Percentiles rank a stretch among this genome's conserved stretches.
These are phyloP conservation scores for Vanessa atalanta DNA, from an alignment of 1,140 invertebrate genomes.

Conservation along the genomic window DNA sequence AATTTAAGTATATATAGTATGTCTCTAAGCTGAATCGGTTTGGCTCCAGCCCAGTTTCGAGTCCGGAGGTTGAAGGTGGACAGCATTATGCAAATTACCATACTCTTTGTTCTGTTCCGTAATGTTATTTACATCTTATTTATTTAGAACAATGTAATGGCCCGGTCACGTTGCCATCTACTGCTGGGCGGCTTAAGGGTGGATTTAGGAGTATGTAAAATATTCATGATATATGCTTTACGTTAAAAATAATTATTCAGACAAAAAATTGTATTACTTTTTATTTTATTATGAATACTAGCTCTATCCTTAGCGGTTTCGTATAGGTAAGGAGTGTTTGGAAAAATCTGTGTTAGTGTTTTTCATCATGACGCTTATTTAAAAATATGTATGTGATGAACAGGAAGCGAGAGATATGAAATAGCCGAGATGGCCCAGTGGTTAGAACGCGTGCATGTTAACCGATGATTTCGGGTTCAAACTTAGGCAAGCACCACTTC, in stretches of 20 bases:
- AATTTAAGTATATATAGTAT: constrained; percentile 13
- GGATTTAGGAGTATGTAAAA: constrained; percentile 1
- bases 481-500: no score
- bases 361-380: no score
- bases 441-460: no score
- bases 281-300: background rate
- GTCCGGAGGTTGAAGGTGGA: constrained; percentile 20
- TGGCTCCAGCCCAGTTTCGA: constrained; percentile 22
- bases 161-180: constrained; percentile 5
- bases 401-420: no score
- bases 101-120: constrained; percentile 26
- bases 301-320: no score
- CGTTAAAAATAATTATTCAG: background rate
- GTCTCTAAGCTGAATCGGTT: constrained; percentile 21
- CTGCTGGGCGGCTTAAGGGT: background rate
- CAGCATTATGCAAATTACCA: constrained; percentile 28
- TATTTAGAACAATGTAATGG: constrained; percentile 23
- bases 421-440: no score
- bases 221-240: background rate
- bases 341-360: no score
- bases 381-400: no score
- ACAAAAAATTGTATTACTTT: background rate
- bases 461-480: no score
- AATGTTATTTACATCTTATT: constrained; percentile 32
- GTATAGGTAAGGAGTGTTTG: no score